Evolutionary conservation across 1,140 invertebrate species (phyloP).

Genomic region (Liolophura sinensis): DNA sequence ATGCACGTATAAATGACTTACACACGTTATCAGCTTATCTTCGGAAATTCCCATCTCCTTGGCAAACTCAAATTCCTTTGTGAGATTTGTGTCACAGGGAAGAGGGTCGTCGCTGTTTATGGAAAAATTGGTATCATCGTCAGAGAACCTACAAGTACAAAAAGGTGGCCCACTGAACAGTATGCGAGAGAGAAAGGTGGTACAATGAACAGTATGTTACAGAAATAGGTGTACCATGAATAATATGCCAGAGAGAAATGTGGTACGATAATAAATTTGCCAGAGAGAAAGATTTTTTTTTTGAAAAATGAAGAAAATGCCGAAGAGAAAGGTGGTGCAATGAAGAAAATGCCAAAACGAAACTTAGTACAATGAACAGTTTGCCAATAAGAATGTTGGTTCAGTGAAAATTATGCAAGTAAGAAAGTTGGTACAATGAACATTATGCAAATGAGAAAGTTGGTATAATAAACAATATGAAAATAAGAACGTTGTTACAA

Average conservation of each 20-base stretch:
- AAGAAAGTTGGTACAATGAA: not conserved
- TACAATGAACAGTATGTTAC: not conserved
- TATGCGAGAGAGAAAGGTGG: not conserved
- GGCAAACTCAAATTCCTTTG: conserved; percentile 61
- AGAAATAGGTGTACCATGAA: not conserved
- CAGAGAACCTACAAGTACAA: conserved; percentile 60
- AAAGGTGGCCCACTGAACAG: not conserved
- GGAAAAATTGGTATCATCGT: conserved; percentile 67
- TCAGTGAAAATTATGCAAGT: no score
- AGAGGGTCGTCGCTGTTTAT: conserved; percentile 68
- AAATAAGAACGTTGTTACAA: not conserved
- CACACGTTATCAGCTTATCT: conserved; percentile 60
- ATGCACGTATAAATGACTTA: conserved; percentile 41
- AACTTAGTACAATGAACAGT: no score
- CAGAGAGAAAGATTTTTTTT: not conserved
- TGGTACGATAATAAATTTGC: not conserved
- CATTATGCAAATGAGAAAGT: not conserved
- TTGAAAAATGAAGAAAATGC: not conserved
- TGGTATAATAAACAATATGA: not conserved
- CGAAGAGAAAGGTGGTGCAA: not conserved
- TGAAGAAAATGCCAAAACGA: not conserved
- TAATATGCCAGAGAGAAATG: not conserved
- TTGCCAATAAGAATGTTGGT: not conserved
- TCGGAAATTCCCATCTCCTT: conserved; percentile 61
- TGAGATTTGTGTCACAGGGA: conserved; percentile 60